Percentiles rank a stretch among this genome's conserved stretches.
Conservation (phyloP, 2,797 vertebrate genomes). For the Myotis planiceps region DNA sequence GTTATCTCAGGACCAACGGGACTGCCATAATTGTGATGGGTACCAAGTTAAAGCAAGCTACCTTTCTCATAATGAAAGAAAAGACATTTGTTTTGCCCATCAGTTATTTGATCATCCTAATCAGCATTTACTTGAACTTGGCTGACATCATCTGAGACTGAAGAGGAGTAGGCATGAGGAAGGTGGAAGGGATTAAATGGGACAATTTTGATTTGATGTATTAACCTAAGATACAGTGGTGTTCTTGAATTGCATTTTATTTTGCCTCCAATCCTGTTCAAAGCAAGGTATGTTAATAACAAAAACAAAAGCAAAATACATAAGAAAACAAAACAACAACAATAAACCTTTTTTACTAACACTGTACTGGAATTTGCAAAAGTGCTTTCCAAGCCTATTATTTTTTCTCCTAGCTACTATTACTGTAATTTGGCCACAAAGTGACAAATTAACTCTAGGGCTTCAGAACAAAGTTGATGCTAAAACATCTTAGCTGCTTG, state of each 20-base stretch:
- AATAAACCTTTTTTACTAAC: not conserved
- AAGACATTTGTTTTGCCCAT: not conserved
- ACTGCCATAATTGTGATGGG: not conserved
- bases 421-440: not conserved
- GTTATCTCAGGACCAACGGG: not conserved
- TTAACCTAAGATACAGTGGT: not conserved
- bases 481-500: not conserved
- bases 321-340: not conserved
- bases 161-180: not conserved
- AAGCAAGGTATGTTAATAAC: not conserved
- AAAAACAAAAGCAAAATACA: not conserved
- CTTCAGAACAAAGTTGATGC: not conserved
- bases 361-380: not conserved
- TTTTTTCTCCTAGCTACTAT: not conserved
- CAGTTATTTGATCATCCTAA: not conserved
- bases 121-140: slow-evolving; percentile 23
- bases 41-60: not conserved
- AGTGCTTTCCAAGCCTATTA: not conserved
- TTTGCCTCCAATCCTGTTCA: not conserved
- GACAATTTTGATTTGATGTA: not conserved
- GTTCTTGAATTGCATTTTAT: not conserved
- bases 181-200: not conserved
- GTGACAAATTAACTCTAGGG: not conserved
- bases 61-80: slow-evolving; percentile 26
- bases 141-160: not conserved